Evolutionary conservation across 2,888 invertebrate species (phyloP), one percentile per base, ranked within the genome.

Genomic region (Ophioninae sp.): DNA sequence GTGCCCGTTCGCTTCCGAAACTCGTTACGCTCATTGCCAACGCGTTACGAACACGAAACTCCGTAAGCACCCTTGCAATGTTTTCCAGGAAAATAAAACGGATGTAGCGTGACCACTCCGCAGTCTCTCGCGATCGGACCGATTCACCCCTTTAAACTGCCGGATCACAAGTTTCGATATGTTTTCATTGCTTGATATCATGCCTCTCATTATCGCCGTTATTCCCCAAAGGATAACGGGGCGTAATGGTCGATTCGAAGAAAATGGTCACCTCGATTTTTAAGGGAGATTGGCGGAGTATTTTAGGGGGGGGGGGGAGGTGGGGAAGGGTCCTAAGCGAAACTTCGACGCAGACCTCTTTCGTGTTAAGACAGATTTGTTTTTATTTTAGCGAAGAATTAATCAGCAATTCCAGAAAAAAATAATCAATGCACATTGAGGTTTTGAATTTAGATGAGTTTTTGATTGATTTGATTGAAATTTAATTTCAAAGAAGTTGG

Each of bases 21-120:
- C 71, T 75, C 75, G 65, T 79, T 79, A 65, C 64, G 71, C 58
- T 37, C 13, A 59, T 79, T 79, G 69, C n/a, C 71, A 59, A 75
- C 79, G 69, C 75, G 65, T 75, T 79, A 71, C 71, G 61, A 39
- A 51, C 71, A 10, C 30, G 51, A 13, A 51, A 30, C 20, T 56
- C 17, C 8, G 59, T 69, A 56, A n/a, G n/a, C 17, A 41, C n/a
- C 39, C 37, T 22, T 56, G 17, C 9, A n/a, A n/a, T n/a, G n/a
- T 30, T 0, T 69, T 69, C 69, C n/a, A 56, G 30, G 65, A 61
- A 77, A 73, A 68, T 22, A 20, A n/a, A 37, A 37, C 13, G 39
- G 30, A 10, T 44, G 7, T 39, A n/a, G 37, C 41, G 56, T 39
- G 41, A 73, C 68, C 68, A 51, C n/a, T n/a, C 68, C n/a, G 30